Evolutionary conservation across 2,113 vertebrate genomes (phyloP).

Genomic region (Pygoscelis adeliae): DNA sequence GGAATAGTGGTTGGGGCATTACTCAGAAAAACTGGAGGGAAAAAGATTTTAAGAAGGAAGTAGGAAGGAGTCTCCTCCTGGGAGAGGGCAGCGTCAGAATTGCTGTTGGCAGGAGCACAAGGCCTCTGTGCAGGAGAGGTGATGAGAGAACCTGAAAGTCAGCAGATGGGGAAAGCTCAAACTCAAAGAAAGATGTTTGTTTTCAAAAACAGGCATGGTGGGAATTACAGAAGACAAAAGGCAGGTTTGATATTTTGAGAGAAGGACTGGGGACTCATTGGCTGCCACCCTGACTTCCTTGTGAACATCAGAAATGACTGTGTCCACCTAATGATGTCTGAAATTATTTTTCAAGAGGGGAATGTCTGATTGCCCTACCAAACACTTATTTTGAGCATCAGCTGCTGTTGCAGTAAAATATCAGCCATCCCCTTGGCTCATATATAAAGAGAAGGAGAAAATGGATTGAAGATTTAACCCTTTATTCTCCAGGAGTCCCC

Average conservation of each 20-base stretch:
- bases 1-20: not conserved
- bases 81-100: not conserved
- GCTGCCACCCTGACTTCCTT: not conserved
- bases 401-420: not conserved
- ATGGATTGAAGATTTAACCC: not conserved
- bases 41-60: not conserved
- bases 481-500: not conserved
- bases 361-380: not conserved
- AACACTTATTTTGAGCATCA: conserved; percentile 18
- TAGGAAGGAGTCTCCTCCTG: not conserved
- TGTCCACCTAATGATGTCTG: not conserved
- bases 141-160: not conserved
- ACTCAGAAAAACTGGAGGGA: not conserved
- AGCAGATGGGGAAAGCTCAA: not conserved
- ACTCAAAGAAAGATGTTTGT: not conserved
- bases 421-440: not conserved
- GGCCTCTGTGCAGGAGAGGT: not conserved
- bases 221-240: not conserved
- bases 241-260: not conserved
- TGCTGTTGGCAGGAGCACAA: not conserved
- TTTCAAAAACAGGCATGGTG: not conserved
- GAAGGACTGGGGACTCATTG: not conserved
- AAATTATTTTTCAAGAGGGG: not conserved
- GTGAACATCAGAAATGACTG: not conserved
- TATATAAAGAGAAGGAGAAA: not conserved